Percentiles rank a stretch among this genome's conserved stretches.
Evolutionary conservation across 2,797 vertebrate genomes (phyloP).

Genomic region (Amblyraja radiata): DNA sequence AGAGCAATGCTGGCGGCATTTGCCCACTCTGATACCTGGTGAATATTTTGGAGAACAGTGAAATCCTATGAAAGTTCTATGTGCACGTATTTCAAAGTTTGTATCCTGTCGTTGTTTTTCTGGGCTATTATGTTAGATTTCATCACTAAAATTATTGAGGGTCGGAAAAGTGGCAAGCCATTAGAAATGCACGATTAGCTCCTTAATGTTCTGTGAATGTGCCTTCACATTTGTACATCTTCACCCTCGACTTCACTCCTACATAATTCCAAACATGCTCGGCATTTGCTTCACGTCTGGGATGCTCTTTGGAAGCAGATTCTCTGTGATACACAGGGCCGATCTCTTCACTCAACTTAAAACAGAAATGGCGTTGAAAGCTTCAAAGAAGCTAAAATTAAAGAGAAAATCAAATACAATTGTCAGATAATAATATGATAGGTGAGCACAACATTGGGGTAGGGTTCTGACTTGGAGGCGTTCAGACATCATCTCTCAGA

Average conservation of each 20-base stretch:
- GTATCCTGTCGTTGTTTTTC: no score
- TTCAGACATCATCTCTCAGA: no score
- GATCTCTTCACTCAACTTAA: background rate
- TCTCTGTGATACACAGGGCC: background rate
- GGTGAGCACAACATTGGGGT: background rate
- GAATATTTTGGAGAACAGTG: background rate
- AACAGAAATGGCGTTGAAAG: background rate
- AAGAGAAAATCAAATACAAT: background rate
- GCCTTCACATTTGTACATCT: background rate
- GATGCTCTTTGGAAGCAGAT: background rate
- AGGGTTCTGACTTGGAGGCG: no score
- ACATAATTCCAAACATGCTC: background rate
- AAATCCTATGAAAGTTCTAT: background rate
- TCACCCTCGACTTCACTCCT: background rate
- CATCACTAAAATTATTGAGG: background rate
- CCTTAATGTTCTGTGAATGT: background rate
- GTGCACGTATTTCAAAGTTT: background rate
- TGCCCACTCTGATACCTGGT: background rate
- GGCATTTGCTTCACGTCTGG: background rate
- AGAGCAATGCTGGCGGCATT: background rate
- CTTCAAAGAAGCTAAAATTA: background rate
- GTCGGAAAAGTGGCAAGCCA: background rate
- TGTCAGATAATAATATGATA: background rate
- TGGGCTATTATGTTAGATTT: background rate
- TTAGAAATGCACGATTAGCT: background rate